Evolutionary conservation across 1,140 invertebrate species (phyloP), one percentile per base, ranked within the genome.

Genomic region (Sycophila sp.): DNA sequence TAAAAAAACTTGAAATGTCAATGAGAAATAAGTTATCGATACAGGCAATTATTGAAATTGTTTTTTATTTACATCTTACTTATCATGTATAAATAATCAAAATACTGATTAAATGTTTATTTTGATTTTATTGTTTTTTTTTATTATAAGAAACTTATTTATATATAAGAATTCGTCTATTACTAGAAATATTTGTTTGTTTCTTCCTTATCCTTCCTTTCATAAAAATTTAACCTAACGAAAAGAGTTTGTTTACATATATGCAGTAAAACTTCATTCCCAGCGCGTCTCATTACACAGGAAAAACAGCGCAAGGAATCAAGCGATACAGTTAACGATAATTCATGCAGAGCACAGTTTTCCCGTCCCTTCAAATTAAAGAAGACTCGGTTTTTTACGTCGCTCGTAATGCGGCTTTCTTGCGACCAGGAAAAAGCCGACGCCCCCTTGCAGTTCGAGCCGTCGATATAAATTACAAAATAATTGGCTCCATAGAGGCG

Each of bases 131-230:
- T 70, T 70, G 60, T 56, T 64, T 70, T 70, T 69, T 59, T 38
- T 62, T 69, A 70, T 70, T 64, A 70, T 70, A 69, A 69, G 58
- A 69, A 69, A 69, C 67, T 62, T 69, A 69, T 69, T 53, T 70
- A 56, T 70, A 55, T 55, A 70, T 58, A 70, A 70, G 69, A 70
- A 70, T 70, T 64, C 53, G 36, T 70, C 59, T 64, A 63, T 69
- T 70, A 63, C 69, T 64, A 70, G 69, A 70, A 70, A 58, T 70
- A 58, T 70, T 58, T 59, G 24, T 68, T 63, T 64, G 32, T 70
- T 70, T 64, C 66, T 69, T 63, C 45, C 59, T 55, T 58, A 70
- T n/a, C n/a, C 32, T 64, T 64, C 38, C 58, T 69, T 55, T 32
- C 34, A 69, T 69, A 69, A 69, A 69, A 66, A 49, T 69, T 13